These are phyloP conservation scores for Lucifuga dentata DNA, from an alignment of 2,113 vertebrate genomes.

Conservation along the genomic window DNA sequence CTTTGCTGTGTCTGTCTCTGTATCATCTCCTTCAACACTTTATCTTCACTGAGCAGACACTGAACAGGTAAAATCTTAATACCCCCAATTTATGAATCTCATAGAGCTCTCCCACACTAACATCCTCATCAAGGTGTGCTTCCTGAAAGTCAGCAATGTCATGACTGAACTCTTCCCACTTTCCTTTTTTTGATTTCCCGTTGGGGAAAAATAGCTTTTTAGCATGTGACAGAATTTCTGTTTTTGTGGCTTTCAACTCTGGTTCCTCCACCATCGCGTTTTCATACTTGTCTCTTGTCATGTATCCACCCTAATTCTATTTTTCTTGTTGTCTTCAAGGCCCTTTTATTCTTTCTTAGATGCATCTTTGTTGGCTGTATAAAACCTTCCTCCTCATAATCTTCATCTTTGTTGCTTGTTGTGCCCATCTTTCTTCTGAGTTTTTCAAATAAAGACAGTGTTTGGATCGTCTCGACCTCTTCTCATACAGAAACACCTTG, in stretches of 20 bases:
- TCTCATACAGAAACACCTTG: too few relatives aligned
- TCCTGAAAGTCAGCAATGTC: slow-evolving; percentile 12
- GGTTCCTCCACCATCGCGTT: slow-evolving; percentile 8
- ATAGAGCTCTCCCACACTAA: not conserved
- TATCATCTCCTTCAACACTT: not conserved
- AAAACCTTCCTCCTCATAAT: too few relatives aligned
- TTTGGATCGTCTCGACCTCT: too few relatives aligned
- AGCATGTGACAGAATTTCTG: slow-evolving; percentile 12
- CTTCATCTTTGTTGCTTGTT: too few relatives aligned
- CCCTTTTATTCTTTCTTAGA: too few relatives aligned
- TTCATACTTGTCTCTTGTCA: slow-evolving; percentile 22
- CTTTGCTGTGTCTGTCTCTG: not conserved
- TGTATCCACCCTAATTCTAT: slow-evolving; percentile 17
- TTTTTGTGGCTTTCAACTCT: not conserved
- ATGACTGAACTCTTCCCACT: slow-evolving; percentile 18
- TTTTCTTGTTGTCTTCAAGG: too few relatives aligned
- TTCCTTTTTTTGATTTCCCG: not conserved
- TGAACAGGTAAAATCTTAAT: slow-evolving; percentile 2
- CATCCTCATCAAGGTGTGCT: slow-evolving; percentile 13
- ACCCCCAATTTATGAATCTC: not conserved
- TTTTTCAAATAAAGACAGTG: too few relatives aligned
- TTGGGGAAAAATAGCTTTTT: slow-evolving; percentile 17
- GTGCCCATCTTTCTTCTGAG: too few relatives aligned
- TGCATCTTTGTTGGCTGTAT: too few relatives aligned
- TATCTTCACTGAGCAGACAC: too few relatives aligned